Evolutionary conservation across 2,113 vertebrate species (phyloP).

Genomic region (Aspidoscelis tigris): DNA sequence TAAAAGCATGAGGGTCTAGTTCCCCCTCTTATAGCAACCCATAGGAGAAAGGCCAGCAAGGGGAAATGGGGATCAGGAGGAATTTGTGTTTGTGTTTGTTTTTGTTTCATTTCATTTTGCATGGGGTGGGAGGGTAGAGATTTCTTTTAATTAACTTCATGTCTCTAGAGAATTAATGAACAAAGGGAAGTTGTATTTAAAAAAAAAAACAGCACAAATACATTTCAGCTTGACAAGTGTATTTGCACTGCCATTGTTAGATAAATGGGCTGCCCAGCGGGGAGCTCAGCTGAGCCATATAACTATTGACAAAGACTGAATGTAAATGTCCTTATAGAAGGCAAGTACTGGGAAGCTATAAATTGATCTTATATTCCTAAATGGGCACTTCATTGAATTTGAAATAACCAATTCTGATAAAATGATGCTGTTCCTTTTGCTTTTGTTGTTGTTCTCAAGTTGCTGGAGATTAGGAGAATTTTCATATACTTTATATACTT

Average conservation of each 20-base stretch:
- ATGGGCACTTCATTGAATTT: conserved; percentile 18
- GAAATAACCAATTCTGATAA: conserved; percentile 19
- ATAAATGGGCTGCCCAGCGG: conserved; percentile 48
- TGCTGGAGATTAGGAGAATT: conserved; percentile 18
- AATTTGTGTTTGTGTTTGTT: conserved; percentile 50
- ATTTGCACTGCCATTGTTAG: conserved; percentile 77
- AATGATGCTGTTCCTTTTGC: conserved; percentile 24
- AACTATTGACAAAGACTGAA: conserved; percentile 80
- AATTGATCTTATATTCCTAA: conserved; percentile 16
- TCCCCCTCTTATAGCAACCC: conserved; percentile 71
- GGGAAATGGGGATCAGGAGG: conserved; percentile 53
- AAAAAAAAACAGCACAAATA: conserved; percentile 77
- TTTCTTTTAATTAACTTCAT: conserved; percentile 59
- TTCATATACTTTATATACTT: not conserved
- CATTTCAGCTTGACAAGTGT: conserved; percentile 69
- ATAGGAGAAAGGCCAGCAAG: conserved; percentile 56
- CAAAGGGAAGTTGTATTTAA: conserved; percentile 55
- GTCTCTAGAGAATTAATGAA: conserved; percentile 57
- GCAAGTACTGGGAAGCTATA: conserved; percentile 55
- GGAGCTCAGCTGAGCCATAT: conserved; percentile 80
- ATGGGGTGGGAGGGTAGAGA: conserved; percentile 8
- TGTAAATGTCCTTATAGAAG: conserved; percentile 65
- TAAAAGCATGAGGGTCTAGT: conserved; percentile 70
- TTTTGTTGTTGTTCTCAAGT: conserved; percentile 17
- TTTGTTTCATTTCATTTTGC: not conserved